Base-by-base conservation (phyloP, 2,113 vertebrate species). In the Charadrius vociferus region DNA sequence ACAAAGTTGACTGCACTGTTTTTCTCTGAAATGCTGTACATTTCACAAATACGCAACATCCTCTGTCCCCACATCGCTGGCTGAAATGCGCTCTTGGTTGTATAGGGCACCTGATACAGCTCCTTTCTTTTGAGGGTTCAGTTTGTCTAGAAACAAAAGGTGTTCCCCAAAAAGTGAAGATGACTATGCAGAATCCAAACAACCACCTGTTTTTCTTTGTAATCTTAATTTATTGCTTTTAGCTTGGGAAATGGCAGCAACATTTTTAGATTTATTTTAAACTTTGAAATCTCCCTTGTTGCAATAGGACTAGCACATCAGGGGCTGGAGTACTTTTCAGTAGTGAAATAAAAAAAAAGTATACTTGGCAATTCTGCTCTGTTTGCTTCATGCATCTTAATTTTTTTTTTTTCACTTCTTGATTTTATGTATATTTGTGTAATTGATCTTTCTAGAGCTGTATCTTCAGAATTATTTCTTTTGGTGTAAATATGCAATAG, bases 181-280 rank as follows among this genome's bases (percentile, higher is more conserved):
- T 86, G 75, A 79, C 71, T 95, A 39, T 87, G 95, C 97, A 91
- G 95, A 93, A 91, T 91, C 72, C 53, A 82, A 96, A 52, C 88
- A 56, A 87, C 81, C 77, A 37, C 91, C 95, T 15, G 32, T 50
- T 97, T 97, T 36, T 34, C 78, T 95, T 96, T 88, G 61, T 77
- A 74, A 75, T 93, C 95, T 96, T 97, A 96, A 97, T 96, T 94
- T 97, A 96, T 96, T 96, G 90, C 86, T 97, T 97, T 96, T 97
- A 94, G 93, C 93, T 97, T 97, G 95, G 96, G 96, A 98, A 98
- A 97, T 74, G 50, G 49, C 86, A 94, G 74, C 3, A 2, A 75
- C 19, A 39, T 70, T 94, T 88, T 95, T 41, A 81, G 53, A 78
- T 96, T 61, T 68, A 68, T 87, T 93, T 88, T 61, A 47, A 73